phyloP scores from a whole-genome alignment of 2,888 invertebrate genomes.

The Rapana venosa region DNA sequence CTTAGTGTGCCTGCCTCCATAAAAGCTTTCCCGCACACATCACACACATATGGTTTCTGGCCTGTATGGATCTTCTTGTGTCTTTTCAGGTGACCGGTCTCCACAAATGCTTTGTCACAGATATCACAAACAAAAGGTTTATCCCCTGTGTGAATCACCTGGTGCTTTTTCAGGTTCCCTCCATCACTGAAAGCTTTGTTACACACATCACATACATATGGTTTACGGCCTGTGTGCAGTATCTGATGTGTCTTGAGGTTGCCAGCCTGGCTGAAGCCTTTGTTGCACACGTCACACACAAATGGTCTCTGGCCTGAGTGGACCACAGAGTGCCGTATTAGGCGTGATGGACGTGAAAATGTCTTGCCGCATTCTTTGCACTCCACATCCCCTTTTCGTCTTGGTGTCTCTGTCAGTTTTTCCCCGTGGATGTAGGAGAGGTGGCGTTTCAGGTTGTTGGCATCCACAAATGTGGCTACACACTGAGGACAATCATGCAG shows the following conservation, averaged over 20 bases:
- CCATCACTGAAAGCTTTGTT: background rate
- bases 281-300: background rate
- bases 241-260: slow-evolving; percentile 12
- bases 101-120: background rate
- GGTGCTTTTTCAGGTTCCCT: background rate
- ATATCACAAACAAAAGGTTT: slow-evolving; percentile 17
- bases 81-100: background rate
- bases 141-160: background rate
- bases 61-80: background rate
- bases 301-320: slow-evolving; percentile 5
- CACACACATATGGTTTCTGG: slow-evolving; percentile 45
- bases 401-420: background rate
- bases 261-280: background rate
- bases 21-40: slow-evolving; percentile 19
- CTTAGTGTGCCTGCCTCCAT: background rate
- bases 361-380: background rate
- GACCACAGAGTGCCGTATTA: background rate
- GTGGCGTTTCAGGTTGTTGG: background rate
- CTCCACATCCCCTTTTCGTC: background rate
- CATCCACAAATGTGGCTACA: background rate
- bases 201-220: background rate
- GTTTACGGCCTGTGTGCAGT: background rate
- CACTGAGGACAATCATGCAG: background rate
- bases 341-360: background rate
- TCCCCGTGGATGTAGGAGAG: background rate